Evolutionary conservation across 2,113 vertebrate genomes (phyloP).

Genomic region (Notarius lentiginosus): DNA sequence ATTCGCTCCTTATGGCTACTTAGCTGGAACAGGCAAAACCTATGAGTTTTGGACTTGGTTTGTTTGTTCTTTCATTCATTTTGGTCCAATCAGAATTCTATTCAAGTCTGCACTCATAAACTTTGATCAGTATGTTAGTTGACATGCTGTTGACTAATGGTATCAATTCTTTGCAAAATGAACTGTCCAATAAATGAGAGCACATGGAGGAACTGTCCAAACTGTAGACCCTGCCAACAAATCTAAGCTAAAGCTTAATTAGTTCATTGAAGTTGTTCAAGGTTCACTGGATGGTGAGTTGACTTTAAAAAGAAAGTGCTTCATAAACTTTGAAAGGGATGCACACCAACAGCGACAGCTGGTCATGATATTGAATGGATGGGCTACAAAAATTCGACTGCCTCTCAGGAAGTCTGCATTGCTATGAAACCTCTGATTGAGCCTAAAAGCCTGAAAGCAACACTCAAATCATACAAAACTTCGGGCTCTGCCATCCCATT

Average conservation of each 20-base stretch:
- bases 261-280: background rate
- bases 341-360: background rate
- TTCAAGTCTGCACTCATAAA: background rate
- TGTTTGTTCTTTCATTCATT: background rate
- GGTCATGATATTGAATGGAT: background rate
- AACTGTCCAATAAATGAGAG: background rate
- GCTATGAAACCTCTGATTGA: background rate
- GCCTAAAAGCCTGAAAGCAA: background rate
- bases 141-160: background rate
- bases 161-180: background rate
- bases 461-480: background rate
- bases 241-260: background rate
- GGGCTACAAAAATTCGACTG: background rate
- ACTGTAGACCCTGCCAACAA: background rate
- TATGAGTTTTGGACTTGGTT: background rate
- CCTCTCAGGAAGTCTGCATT: background rate
- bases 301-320: background rate
- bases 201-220: background rate
- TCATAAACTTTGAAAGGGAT: background rate
- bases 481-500: background rate
- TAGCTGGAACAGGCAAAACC: background rate
- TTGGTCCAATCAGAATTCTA: background rate
- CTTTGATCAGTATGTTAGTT: background rate
- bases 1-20: too few relatives aligned
- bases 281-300: background rate